Evolutionary conservation across 2,888 invertebrate species (phyloP), one percentile per base, ranked within the genome.

Genomic region (Caenorhabditis wallacei): DNA sequence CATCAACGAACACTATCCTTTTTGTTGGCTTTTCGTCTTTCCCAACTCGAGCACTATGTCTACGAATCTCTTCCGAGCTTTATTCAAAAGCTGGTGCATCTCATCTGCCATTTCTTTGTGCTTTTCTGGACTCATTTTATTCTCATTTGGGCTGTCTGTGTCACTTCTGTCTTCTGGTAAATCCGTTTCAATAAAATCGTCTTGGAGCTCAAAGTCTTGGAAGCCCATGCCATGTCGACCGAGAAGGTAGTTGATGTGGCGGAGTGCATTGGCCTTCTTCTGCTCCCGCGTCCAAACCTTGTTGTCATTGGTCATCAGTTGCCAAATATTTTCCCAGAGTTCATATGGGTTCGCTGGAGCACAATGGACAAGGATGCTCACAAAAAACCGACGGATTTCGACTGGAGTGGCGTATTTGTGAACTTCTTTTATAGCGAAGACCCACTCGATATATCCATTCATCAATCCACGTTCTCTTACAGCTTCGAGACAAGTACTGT

Each of bases 371-470:
- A 56, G 54, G 16, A 56, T 56, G 30, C 54, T 56, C 2, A 16
- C 54, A 56, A 56, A 56, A 1, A 56, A 16, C n/a, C 54, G 13
- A 0, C 30, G 26, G n/a, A 13, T 26, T 13, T 56, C 30, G n/a
- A 22, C n/a, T 30, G 54, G 30, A n/a, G 66, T 1, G 22, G 40
- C 18, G 13, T 16, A 11, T 51, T n/a, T 7, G 0, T 2, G 66
- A 48, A 66, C 61, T 56, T 79, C 79, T 11, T 30, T 24, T 1
- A 79, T n/a, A 0, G 46, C 63, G 4, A 10, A 22, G 1, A 37
- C 37, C 80, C 72, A 80, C 20, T 80, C 80, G 10, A n/a, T 7
- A 30, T 72, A 51, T 30, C 72, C 80, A 24, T 71, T 68, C 80
- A 80, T 72, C 20, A 72, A 35, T 16, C 64, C 7, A 7, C 24